Evolutionary conservation across 2,113 vertebrate species (phyloP).

Genomic region (Seriola dumerili): DNA sequence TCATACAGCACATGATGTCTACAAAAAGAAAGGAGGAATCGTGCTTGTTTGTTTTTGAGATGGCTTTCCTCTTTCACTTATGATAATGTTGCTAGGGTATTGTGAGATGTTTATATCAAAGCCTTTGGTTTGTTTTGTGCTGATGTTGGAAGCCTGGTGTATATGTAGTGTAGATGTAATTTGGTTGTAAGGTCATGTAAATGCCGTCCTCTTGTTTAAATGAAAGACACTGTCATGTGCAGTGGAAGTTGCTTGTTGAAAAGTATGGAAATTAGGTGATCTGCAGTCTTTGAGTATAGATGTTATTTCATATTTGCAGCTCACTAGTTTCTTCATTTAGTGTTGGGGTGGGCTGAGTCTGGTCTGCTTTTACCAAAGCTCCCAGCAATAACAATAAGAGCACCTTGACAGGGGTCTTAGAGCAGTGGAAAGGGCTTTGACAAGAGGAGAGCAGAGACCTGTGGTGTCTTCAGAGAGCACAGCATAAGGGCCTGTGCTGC

Average conservation of each 20-base stretch:
- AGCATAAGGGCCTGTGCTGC: constrained; percentile 32
- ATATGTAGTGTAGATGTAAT: constrained; percentile 27
- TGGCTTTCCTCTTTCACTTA: constrained; percentile 56
- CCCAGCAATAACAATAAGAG: constrained; percentile 62
- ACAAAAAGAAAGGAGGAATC: constrained; percentile 61
- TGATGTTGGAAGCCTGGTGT: constrained; percentile 15
- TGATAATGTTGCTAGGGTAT: constrained; percentile 57
- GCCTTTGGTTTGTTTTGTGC: constrained; percentile 50
- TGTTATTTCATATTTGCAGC: not conserved
- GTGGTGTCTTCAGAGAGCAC: constrained; percentile 39
- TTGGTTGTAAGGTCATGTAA: constrained; percentile 24
- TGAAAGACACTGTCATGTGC: not conserved
- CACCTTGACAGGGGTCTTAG: constrained; percentile 58
- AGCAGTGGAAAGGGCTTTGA: constrained; percentile 49
- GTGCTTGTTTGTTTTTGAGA: constrained; percentile 65
- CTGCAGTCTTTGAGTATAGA: not conserved
- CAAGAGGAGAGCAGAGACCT: constrained; percentile 32
- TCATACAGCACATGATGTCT: constrained; percentile 63
- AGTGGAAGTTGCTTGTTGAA: constrained; percentile 6
- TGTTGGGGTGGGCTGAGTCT: not conserved
- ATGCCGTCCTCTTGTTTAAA: constrained; percentile 13
- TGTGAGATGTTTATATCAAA: constrained; percentile 59
- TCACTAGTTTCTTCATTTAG: not conserved
- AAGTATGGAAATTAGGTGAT: constrained; percentile 8
- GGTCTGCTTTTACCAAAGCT: not conserved